phyloP scores from a whole-genome alignment of 2,113 vertebrate species.

The Catagonus wagneri region DNA sequence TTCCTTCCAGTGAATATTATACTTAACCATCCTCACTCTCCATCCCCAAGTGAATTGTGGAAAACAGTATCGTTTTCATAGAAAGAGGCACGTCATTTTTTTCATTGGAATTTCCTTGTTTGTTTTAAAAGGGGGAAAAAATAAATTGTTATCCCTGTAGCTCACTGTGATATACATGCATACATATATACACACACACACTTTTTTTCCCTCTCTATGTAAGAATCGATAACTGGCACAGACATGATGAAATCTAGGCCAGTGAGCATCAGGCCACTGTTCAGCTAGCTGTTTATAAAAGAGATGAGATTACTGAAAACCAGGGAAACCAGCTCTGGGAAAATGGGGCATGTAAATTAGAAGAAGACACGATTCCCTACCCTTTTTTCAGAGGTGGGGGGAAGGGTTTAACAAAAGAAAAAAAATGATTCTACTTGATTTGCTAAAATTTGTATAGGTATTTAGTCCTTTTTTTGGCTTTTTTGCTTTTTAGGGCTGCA shows the following conservation, averaged over 20 bases:
- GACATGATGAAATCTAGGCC: constrained; percentile 52
- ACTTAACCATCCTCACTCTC: neutral
- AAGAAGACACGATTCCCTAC: neutral
- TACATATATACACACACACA: no score
- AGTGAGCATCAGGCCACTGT: neutral
- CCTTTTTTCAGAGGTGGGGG: neutral
- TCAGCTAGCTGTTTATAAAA: constrained; percentile 43
- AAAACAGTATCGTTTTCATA: constrained; percentile 28
- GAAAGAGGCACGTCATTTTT: neutral
- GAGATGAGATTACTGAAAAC: constrained; percentile 10
- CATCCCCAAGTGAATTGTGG: neutral
- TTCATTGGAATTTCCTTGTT: constrained; percentile 1
- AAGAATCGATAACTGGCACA: constrained; percentile 39
- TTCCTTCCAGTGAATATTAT: neutral
- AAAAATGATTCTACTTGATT: neutral
- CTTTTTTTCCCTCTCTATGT: neutral
- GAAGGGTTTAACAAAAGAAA: neutral
- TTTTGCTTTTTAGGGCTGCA: no score
- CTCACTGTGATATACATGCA: neutral
- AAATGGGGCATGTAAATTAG: constrained; percentile 35
- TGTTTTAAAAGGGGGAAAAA: neutral
- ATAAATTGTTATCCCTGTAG: neutral
- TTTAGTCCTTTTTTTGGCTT: neutral
- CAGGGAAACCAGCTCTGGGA: neutral
- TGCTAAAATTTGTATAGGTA: neutral